phyloP scores from a whole-genome alignment of 2,888 invertebrate species.

The Aphrophora alni region DNA sequence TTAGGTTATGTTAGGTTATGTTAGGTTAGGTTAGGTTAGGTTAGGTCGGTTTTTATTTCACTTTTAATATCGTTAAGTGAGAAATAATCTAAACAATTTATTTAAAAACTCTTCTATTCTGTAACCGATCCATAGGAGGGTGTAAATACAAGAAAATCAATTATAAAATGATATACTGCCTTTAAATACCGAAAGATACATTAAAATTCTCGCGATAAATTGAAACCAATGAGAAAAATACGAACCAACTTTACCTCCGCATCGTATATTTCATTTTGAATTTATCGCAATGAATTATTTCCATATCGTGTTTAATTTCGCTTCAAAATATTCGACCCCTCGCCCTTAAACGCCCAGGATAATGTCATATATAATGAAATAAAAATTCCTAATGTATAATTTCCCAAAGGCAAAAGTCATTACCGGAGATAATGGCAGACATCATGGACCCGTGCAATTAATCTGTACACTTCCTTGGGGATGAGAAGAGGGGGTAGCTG shows the following conservation, averaged over 20 bases:
- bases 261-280: background rate
- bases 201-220: background rate
- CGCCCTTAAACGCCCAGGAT: background rate
- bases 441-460: background rate
- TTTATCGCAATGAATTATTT: background rate
- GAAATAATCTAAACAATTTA: too few relatives aligned
- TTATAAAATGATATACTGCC: too few relatives aligned
- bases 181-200: background rate
- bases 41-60: too few relatives aligned
- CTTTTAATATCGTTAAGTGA: too few relatives aligned
- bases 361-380: background rate
- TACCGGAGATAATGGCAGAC: background rate
- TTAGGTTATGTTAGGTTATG: too few relatives aligned
- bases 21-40: too few relatives aligned
- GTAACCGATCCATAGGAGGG: too few relatives aligned
- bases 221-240: background rate
- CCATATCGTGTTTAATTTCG: background rate
- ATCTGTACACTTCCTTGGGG: too few relatives aligned
- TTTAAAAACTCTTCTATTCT: too few relatives aligned
- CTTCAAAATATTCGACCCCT: background rate
- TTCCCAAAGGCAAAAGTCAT: background rate
- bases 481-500: background rate
- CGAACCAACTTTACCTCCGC: background rate
- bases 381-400: constrained; percentile 9
- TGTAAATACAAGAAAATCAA: too few relatives aligned